A percentile compares a stretch with the other conserved stretches of the same genome.
phyloP scores from a whole-genome alignment of 2,797 vertebrate species.

The Cossypha dichroa region DNA sequence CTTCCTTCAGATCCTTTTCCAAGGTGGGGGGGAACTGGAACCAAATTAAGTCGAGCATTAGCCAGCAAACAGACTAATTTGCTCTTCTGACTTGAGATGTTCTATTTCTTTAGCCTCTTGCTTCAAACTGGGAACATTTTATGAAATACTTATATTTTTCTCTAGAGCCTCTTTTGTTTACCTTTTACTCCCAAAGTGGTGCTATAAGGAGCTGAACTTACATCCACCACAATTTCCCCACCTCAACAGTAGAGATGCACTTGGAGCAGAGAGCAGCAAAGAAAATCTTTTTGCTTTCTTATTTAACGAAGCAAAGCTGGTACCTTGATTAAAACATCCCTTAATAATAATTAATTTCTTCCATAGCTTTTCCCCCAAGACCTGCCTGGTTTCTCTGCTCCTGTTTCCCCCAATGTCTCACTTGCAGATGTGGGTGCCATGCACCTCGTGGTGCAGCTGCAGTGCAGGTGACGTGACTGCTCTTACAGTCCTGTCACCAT shows the following conservation, averaged over 20 bases:
- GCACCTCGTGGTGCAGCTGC: accelerated
- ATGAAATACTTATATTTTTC: neutral
- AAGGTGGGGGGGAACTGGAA: neutral
- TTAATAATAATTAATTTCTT: neutral
- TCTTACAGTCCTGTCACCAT: neutral
- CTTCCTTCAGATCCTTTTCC: neutral
- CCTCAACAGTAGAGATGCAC: neutral
- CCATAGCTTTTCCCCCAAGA: neutral
- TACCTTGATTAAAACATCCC: neutral
- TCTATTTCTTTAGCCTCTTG: neutral
- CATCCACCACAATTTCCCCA: neutral
- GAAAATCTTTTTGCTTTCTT: neutral
- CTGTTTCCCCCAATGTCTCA: accelerated
- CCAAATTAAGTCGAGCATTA: neutral
- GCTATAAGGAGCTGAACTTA: slow-evolving; percentile 12
- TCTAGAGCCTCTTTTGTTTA: slow-evolving; percentile 16
- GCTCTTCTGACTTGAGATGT: neutral
- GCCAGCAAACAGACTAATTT: neutral
- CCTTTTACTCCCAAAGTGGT: slow-evolving; percentile 23
- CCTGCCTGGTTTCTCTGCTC: neutral
- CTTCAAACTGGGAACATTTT: slow-evolving; percentile 12
- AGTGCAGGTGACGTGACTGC: neutral
- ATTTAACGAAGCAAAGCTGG: neutral
- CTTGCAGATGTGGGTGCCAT: accelerated
- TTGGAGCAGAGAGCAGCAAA: neutral